Evolutionary conservation across 1,140 invertebrate species (phyloP), one percentile per base, ranked within the genome.

Genomic region (Scaptomyza hsui): DNA sequence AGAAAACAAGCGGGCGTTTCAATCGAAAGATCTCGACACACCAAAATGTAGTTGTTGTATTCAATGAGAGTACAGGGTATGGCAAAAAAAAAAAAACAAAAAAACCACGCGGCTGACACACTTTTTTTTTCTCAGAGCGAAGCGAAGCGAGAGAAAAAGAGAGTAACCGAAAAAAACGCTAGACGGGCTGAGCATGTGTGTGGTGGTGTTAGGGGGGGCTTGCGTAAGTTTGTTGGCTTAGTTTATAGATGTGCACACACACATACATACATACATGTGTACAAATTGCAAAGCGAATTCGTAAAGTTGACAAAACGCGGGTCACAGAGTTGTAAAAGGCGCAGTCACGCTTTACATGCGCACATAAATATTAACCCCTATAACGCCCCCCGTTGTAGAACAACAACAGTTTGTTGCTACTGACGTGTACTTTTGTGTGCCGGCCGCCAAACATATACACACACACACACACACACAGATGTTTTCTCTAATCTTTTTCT

Each of bases 361-460:
- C 44, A 19, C 10, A 48, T 10, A 24, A 19, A 55, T 7, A 52
- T 65, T 41, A 49, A 55, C 61, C 47, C 55, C 21, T 21, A 45
- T 29, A 41, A 55, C 13, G 48, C 48, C 39, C 41, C 19, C 12
- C 24, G 32, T n/a, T n/a, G n/a, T 18, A 9, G n/a, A 26, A 44
- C 47, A 67, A 80, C 48, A 56, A 64, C 53, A 56, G 60, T 57
- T 29, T 71, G 67, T 64, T 57, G 26, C 63, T 61, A 88, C 83
- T 88, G 82, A 88, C 82, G 82, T 88, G 82, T 88, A 89, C 82
- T 78, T 86, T 86, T 69, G 69, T 64, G 57, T 32, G 65, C 65
- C 71, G 62, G 62, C 49, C 35, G 42, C 65, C 51, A 53, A 62
- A 26, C 42, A 47, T 32, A 57, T n/a, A 35, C 13, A 32, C 13